Base-by-base conservation (phyloP, 1,140 invertebrate species). In the Brevipalpus yothersi region DNA sequence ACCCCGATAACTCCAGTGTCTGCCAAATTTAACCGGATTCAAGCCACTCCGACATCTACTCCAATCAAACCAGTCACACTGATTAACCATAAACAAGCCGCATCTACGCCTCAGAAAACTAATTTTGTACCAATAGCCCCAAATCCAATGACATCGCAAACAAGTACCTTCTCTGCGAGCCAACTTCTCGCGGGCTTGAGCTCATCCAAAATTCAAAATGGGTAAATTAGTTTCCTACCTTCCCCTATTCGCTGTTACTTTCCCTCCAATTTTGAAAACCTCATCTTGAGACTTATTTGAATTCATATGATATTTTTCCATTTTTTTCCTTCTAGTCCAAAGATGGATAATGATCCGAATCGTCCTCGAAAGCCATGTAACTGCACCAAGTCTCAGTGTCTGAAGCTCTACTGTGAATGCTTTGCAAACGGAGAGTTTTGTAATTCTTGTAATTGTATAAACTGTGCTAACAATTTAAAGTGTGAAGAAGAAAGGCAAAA, bases 401-500 rank as follows among this genome's bases (percentile, higher is more conserved):
- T 99, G 39, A 98, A 99, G 75, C 73, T 99, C 72, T 86, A 98
- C 72, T 99, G 95, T 75, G 94, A 99, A 71, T 99, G 95, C 72
- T 99, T 99, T 77, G 93, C 94, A 0, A 97, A 96, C 74, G 94
- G 95, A 21, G 93, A 98, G 73, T 98, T 98, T 71, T 99, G 94
- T 76, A 82, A 89, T 68, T 82, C 87, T 70, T 99, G 95, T 70
- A 99, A 98, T 69, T 99, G 94, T 72, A 88, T 83, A 69, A 94
- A 93, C 72, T 99, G 95, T 72, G 90, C 80, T 62, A 99, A 99
- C 68, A 98, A 96, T 75, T 73, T 98, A 49, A 82, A 89, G 45
- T 86, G 95, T 69, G 93, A 98, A 71, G 90, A 93, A 66, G 84
- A 95, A 65, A 72, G 95, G 53, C 88, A 92, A 68, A 80, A 83